A percentile compares a stretch with the other conserved stretches of the same genome.
Evolutionary conservation across 2,113 vertebrate species (phyloP).

Genomic region (Spermophilus dauricus): DNA sequence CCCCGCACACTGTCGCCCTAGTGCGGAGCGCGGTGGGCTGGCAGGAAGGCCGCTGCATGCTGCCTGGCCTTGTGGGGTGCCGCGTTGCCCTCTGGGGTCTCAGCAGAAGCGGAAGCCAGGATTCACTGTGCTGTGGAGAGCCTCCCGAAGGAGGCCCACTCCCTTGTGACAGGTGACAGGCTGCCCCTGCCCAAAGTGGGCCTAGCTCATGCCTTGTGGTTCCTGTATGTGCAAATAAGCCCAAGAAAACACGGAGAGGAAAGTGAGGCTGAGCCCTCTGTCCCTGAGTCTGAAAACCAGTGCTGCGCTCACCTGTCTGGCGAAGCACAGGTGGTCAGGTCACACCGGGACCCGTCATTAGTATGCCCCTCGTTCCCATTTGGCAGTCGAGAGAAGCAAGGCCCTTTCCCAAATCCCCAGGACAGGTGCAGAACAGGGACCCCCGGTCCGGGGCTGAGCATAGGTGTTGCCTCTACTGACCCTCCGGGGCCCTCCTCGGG

Average conservation of each 20-base stretch:
- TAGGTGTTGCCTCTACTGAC: rapidly evolving
- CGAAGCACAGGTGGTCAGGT: background rate
- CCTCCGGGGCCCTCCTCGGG: background rate
- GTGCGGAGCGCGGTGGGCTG: no score
- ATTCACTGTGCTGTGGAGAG: constrained; percentile 21
- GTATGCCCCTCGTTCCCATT: rapidly evolving
- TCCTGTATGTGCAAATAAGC: background rate
- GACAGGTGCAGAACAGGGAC: rapidly evolving
- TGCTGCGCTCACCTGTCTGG: background rate
- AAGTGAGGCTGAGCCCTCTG: background rate
- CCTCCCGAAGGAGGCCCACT: background rate
- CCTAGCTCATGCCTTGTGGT: background rate
- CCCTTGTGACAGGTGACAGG: no score
- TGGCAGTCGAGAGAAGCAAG: background rate
- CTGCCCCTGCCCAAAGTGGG: background rate
- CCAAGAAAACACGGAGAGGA: background rate
- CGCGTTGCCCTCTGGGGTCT: no score
- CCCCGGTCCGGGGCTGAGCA: rapidly evolving
- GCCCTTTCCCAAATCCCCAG: background rate
- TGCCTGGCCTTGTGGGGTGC: no score
- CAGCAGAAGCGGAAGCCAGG: background rate
- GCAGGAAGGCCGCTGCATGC: no score
- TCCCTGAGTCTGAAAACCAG: background rate
- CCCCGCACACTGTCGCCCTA: no score
- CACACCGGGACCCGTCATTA: rapidly evolving